These are phyloP conservation scores for Anoplopoma fimbria DNA, from an alignment of 2,113 vertebrate species.

Conservation along the genomic window DNA sequence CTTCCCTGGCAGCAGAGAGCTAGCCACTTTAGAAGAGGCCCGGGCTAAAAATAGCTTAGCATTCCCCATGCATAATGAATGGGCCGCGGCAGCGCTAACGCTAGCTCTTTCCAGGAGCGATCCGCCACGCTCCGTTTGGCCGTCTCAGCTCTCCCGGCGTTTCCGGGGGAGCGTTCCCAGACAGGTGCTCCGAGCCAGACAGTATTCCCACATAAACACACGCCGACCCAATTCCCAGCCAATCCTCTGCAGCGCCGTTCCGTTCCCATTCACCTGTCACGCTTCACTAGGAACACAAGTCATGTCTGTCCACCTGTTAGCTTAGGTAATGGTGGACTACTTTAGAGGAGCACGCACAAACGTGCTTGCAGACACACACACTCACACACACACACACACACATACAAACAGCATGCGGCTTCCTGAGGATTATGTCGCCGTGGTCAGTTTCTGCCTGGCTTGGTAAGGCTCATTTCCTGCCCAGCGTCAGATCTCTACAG, in stretches of 20 bases:
- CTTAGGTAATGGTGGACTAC: conserved; percentile 77
- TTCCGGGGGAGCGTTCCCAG: conserved; percentile 71
- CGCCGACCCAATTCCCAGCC: conserved; percentile 75
- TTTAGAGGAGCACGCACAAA: conserved; percentile 40
- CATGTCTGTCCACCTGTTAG: conserved; percentile 81
- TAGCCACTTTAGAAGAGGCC: conserved; percentile 68
- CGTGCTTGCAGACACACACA: neutral
- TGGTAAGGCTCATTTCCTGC: conserved; percentile 80
- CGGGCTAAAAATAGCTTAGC: conserved; percentile 77
- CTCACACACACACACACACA: conserved; percentile 30
- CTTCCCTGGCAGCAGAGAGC: conserved; percentile 76
- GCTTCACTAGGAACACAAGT: conserved; percentile 78
- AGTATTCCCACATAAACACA: conserved; percentile 81
- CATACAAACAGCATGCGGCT: conserved; percentile 70
- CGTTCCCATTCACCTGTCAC: conserved; percentile 76
- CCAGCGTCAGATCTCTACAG: conserved; percentile 75
- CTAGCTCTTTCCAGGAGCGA: conserved; percentile 79
- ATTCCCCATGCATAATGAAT: conserved; percentile 85
- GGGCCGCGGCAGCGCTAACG: conserved; percentile 74
- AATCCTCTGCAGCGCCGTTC: conserved; percentile 67
- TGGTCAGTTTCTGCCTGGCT: conserved; percentile 80
- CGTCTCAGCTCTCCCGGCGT: conserved; percentile 64
- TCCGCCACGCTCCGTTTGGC: conserved; percentile 78
- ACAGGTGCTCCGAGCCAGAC: conserved; percentile 82
- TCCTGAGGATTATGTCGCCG: conserved; percentile 79